These are phyloP conservation scores for Numenius arquata DNA, from an alignment of 2,113 vertebrate species.

Conservation along the genomic window DNA sequence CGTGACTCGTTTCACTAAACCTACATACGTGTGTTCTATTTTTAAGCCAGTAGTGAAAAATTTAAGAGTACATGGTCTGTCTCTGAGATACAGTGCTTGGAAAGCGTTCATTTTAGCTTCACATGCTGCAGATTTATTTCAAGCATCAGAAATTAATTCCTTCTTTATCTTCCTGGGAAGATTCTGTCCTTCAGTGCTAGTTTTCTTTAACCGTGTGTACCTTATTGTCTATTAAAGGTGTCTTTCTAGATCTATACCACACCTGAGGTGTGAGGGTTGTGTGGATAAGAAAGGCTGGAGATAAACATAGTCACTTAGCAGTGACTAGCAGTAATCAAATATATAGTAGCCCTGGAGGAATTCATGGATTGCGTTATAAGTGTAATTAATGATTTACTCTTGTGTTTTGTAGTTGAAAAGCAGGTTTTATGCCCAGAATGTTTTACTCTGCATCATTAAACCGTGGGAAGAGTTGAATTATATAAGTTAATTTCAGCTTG, in stretches of 20 bases:
- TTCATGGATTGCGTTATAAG: slow-evolving; percentile 36
- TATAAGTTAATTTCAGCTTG: neutral
- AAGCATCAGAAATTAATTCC: neutral
- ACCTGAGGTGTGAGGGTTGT: neutral
- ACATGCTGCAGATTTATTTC: slow-evolving; percentile 28
- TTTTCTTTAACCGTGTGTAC: neutral
- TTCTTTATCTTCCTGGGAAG: neutral
- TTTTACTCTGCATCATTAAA: slow-evolving; percentile 14
- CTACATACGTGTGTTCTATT: slow-evolving; percentile 64
- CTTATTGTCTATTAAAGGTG: neutral
- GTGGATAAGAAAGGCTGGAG: neutral
- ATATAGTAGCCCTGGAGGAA: slow-evolving; percentile 4
- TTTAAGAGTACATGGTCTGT: slow-evolving; percentile 50
- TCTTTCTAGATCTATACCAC: neutral
- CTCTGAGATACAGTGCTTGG: slow-evolving; percentile 49
- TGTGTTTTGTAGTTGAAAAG: slow-evolving; percentile 46
- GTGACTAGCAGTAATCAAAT: slow-evolving; percentile 4
- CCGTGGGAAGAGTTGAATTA: slow-evolving; percentile 3
- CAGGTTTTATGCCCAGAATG: slow-evolving; percentile 18
- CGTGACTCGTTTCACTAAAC: slow-evolving; percentile 69
- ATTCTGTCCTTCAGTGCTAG: neutral
- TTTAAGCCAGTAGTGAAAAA: slow-evolving; percentile 72
- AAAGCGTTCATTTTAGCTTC: slow-evolving; percentile 52
- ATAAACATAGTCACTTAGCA: slow-evolving; percentile 20
- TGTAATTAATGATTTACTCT: slow-evolving; percentile 56